These are phyloP conservation scores for Chrysochloris asiatica DNA, from an alignment of 2,113 vertebrate genomes.

Conservation along the genomic window DNA sequence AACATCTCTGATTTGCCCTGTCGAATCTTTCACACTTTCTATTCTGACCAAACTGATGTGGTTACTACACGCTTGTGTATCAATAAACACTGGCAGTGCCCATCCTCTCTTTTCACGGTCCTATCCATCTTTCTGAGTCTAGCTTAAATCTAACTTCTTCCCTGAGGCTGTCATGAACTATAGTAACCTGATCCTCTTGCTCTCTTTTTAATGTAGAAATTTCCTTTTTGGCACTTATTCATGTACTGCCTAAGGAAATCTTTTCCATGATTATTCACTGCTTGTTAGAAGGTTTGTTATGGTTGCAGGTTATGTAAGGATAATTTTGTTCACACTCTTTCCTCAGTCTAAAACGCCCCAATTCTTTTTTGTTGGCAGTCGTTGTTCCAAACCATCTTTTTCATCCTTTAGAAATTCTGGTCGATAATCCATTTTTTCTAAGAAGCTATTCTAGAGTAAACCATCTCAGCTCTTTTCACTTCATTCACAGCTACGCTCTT, in stretches of 20 bases:
- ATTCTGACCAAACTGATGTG: fast-evolving
- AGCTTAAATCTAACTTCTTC: background rate
- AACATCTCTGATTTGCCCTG: too few relatives aligned
- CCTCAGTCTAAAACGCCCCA: background rate
- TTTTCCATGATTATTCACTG: fast-evolving
- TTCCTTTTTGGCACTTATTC: background rate
- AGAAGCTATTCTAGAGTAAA: background rate
- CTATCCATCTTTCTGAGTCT: background rate
- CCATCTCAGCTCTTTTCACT: background rate
- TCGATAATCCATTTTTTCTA: background rate
- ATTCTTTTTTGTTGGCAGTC: background rate
- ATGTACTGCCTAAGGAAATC: background rate
- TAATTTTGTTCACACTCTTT: background rate
- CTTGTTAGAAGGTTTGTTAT: background rate
- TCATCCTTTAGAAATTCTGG: background rate
- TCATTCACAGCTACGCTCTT: background rate
- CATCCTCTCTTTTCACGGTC: fast-evolving
- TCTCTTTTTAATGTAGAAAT: background rate
- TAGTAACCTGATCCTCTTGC: background rate
- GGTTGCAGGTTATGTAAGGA: background rate
- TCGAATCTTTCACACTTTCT: background rate
- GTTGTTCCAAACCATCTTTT: background rate
- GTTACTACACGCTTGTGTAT: fast-evolving
- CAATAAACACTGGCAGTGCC: fast-evolving
- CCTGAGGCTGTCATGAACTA: fast-evolving